phyloP scores from a whole-genome alignment of 2,797 vertebrate species.

The Cephalopachus bancanus region DNA sequence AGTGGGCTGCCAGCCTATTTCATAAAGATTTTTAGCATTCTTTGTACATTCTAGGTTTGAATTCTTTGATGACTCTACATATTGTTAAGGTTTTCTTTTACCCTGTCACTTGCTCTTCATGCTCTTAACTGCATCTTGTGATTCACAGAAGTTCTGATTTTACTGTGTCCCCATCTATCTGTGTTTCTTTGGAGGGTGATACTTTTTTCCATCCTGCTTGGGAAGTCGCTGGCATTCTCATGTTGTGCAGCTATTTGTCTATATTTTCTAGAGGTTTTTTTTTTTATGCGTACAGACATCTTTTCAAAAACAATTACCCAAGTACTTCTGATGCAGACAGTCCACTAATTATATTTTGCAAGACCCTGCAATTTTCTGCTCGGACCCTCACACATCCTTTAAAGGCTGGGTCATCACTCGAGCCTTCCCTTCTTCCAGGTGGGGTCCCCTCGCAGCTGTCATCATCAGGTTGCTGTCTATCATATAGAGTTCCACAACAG shows the following conservation, averaged over 20 bases:
- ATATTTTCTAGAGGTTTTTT: neutral
- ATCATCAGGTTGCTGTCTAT: neutral
- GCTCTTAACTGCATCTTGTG: neutral
- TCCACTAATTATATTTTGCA: neutral
- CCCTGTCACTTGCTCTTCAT: neutral
- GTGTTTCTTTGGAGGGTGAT: neutral
- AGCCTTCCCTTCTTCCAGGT: neutral
- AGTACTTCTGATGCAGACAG: neutral
- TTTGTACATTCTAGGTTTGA: neutral
- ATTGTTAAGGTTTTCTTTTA: neutral
- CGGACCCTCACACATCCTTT: neutral
- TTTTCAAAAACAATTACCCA: slow-evolving; percentile 4
- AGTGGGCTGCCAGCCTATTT: neutral
- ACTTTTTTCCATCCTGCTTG: neutral
- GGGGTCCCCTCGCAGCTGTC: neutral
- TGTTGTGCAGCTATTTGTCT: neutral
- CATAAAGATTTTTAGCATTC: neutral
- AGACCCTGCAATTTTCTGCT: neutral
- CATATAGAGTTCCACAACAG: neutral
- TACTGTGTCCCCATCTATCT: neutral
- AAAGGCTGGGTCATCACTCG: neutral
- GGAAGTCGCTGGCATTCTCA: neutral
- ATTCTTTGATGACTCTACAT: neutral
- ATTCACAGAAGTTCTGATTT: slow-evolving; percentile 5
- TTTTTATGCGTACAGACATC: neutral